phyloP scores from a whole-genome alignment of 2,888 invertebrate species.

The Resseliella maxima region DNA sequence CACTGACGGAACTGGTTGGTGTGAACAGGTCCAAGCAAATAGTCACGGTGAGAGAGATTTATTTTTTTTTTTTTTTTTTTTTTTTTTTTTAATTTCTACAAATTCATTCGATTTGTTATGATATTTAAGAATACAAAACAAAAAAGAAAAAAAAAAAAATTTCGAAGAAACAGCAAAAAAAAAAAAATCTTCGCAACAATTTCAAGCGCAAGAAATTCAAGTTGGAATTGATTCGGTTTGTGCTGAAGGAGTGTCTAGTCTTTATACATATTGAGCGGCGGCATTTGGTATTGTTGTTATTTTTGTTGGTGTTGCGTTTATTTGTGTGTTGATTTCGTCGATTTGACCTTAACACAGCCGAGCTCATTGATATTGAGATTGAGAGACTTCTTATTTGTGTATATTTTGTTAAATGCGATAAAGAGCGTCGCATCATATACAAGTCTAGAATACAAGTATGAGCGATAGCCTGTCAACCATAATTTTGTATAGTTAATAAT shows the following conservation, averaged over 20 bases:
- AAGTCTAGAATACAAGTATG: neutral
- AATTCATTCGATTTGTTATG: neutral
- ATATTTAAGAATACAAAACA: too few relatives aligned
- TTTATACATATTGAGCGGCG: neutral
- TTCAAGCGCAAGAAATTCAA: too few relatives aligned
- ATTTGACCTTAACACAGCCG: neutral
- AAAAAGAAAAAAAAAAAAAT: too few relatives aligned
- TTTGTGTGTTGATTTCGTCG: neutral
- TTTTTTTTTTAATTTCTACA: neutral
- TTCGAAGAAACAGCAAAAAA: too few relatives aligned
- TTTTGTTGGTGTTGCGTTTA: neutral
- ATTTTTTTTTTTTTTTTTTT: neutral
- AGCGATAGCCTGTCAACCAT: neutral
- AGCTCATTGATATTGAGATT: neutral
- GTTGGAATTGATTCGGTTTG: too few relatives aligned
- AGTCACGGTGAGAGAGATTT: neutral
- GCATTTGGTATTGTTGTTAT: neutral
- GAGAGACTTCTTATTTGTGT: neutral
- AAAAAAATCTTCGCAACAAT: too few relatives aligned
- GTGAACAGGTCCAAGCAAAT: conserved; percentile 32
- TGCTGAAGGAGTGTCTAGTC: neutral
- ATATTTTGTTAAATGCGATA: neutral
- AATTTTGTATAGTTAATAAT: neutral
- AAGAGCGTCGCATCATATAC: neutral
- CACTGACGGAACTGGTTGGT: conserved; percentile 8